Evolutionary conservation across 2,888 invertebrate genomes (phyloP), one percentile per base, ranked within the genome.

Genomic region (Phlogophora meticulosa): DNA sequence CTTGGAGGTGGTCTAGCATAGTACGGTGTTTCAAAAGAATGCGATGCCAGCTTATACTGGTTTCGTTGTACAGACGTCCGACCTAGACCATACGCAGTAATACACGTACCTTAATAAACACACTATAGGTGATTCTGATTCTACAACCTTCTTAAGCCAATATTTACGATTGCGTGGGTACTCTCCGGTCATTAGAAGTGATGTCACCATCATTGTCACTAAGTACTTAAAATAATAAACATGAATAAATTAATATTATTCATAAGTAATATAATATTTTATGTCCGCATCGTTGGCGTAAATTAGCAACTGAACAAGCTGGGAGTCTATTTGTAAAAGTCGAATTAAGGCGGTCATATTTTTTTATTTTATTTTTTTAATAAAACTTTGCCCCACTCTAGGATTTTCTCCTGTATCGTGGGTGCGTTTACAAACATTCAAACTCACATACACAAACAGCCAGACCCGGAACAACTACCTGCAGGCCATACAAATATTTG

Each of bases 131-230:
- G 11, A 11, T 24, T n/a, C 9, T 49, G 7, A 28, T 72, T 62
- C 32, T 61, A 68, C 36, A 61, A 43, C n/a, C 2, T 45, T 65
- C 32, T 28, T n/a, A 20, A 36, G 13, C 36, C 17, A 17, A 45
- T 43, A 71, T 52, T 61, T 62, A 53, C 15, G 22, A 36, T 13
- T 32, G 34, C 22, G 22, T 36, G 45, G 67, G n/a, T 46, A 36
- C 5, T 51, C 15, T 28, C 28, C 24, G 3, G 15, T 46, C 17
- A 13, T n/a, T 10, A 36, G 13, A 28, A 24, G 11, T 74, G 45
- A 56, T n/a, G 67, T 51, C 56, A 74, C 22, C 40, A 22, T 42
- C 36, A 34, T 15, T 56, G 40, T 48, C 15, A 10, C n/a, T 17
- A n/a, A 43, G 15, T 45, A 45, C 46, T 24, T 52, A 34, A 20